Conservation (phyloP, 2,888 invertebrate species). For the Copidosoma aretas region DNA sequence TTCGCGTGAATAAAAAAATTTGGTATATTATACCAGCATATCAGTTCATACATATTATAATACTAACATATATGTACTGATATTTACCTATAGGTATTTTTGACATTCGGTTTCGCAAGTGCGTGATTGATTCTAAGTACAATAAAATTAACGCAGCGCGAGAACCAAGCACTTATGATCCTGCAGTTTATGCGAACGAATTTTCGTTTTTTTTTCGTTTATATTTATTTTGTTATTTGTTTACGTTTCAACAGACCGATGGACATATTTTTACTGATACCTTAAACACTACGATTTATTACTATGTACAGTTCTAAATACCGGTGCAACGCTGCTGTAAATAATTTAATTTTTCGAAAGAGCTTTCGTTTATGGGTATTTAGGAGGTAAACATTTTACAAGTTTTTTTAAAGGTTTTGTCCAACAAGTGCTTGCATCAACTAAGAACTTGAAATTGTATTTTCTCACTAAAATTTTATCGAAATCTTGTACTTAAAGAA, state of each 20-base stretch:
- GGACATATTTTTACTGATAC: constrained; percentile 16
- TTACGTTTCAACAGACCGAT: constrained; percentile 16
- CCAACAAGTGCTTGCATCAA: not conserved
- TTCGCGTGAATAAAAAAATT: not conserved
- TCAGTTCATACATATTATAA: constrained; percentile 9
- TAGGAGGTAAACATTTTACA: constrained; percentile 5
- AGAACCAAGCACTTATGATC: constrained; percentile 41
- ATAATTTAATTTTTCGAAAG: constrained; percentile 34
- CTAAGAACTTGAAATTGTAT: no score
- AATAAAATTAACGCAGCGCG: constrained; percentile 35
- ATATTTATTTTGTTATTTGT: constrained; percentile 12
- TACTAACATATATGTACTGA: no score
- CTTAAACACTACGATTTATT: constrained; percentile 30
- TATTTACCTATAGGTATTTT: constrained; percentile 13
- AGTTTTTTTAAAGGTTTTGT: not conserved
- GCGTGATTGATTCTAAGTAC: constrained; percentile 41
- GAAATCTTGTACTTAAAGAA: no score
- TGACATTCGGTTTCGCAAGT: constrained; percentile 25
- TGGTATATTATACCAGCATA: not conserved
- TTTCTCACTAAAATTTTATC: no score
- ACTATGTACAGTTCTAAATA: constrained; percentile 47
- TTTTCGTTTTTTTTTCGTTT: constrained; percentile 2
- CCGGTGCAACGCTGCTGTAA: constrained; percentile 39
- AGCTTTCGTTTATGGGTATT: constrained; percentile 13
- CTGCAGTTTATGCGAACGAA: constrained; percentile 38